Evolutionary conservation across 2,888 invertebrate genomes (phyloP).

Genomic region (Cynaeus angustus): DNA sequence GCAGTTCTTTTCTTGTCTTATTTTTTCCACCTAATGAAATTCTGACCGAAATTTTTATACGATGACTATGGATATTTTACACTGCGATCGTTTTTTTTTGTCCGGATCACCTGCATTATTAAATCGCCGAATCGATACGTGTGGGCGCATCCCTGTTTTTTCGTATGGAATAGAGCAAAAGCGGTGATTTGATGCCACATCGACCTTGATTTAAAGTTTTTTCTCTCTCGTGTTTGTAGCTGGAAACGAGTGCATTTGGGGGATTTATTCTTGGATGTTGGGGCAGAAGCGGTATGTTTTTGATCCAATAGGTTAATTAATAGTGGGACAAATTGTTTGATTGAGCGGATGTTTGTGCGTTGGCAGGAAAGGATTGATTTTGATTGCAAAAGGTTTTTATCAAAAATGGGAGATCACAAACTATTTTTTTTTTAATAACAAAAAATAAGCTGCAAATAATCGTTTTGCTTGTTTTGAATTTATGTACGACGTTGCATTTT

Average conservation of each 20-base stretch:
- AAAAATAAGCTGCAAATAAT: too few species aligned
- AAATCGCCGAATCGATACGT: conserved; percentile 20
- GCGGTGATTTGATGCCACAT: conserved; percentile 6
- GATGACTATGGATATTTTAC: conserved; percentile 25
- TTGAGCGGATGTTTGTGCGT: conserved; percentile 5
- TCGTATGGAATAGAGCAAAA: neutral
- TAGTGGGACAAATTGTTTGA: neutral
- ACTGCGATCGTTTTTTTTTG: conserved; percentile 5
- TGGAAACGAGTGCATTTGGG: conserved; percentile 1
- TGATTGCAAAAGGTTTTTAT: conserved; percentile 6
- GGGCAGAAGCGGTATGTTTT: neutral
- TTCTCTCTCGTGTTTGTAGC: neutral
- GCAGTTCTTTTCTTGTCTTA: neutral
- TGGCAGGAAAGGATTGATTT: neutral
- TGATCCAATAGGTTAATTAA: neutral
- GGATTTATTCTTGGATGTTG: conserved; percentile 1
- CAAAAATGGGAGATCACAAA: too few species aligned
- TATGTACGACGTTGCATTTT: too few species aligned
- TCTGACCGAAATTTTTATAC: conserved; percentile 6
- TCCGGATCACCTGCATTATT: conserved; percentile 19
- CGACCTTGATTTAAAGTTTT: conserved; percentile 10
- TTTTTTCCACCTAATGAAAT: conserved; percentile 9
- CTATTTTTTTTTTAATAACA: too few species aligned
- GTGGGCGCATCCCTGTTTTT: conserved; percentile 6
- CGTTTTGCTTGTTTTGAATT: too few species aligned